phyloP scores from a whole-genome alignment of 2,888 invertebrate genomes.

The Trachelus stipa region DNA sequence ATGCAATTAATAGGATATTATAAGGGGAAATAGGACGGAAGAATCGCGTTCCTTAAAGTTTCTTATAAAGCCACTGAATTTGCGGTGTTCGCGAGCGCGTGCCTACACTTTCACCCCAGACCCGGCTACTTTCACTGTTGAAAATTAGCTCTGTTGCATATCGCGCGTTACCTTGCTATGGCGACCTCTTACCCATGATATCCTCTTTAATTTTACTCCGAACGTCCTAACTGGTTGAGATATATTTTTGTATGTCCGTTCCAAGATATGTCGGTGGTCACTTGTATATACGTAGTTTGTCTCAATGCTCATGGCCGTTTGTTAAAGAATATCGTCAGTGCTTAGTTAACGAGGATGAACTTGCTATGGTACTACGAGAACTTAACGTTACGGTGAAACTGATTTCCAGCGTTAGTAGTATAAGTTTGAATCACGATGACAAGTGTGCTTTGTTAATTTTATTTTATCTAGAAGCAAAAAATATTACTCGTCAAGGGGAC shows the following conservation, averaged over 20 bases:
- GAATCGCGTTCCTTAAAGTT: background rate
- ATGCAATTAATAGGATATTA: background rate
- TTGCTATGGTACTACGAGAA: background rate
- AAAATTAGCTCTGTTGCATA: slow-evolving; percentile 45
- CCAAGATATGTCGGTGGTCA: background rate
- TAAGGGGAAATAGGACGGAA: background rate
- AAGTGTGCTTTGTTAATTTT: background rate
- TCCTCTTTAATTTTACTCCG: background rate
- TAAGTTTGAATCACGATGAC: background rate
- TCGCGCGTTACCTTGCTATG: background rate
- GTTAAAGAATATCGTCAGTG: background rate
- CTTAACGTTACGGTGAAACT: background rate
- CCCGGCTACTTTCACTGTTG: slow-evolving; percentile 56
- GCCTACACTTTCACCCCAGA: slow-evolving; percentile 48
- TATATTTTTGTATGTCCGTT: background rate
- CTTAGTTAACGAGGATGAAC: background rate
- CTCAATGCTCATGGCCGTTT: background rate
- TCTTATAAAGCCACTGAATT: background rate
- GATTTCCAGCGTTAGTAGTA: background rate
- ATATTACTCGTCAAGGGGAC: background rate
- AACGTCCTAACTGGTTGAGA: background rate
- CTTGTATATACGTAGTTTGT: background rate
- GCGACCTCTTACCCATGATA: background rate
- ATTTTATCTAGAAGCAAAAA: background rate
- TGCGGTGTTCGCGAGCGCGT: slow-evolving; percentile 3